A percentile compares a stretch with the other conserved stretches of the same genome.
Evolutionary conservation across 2,888 invertebrate genomes (phyloP).

Genomic region (Tenthredo livida): DNA sequence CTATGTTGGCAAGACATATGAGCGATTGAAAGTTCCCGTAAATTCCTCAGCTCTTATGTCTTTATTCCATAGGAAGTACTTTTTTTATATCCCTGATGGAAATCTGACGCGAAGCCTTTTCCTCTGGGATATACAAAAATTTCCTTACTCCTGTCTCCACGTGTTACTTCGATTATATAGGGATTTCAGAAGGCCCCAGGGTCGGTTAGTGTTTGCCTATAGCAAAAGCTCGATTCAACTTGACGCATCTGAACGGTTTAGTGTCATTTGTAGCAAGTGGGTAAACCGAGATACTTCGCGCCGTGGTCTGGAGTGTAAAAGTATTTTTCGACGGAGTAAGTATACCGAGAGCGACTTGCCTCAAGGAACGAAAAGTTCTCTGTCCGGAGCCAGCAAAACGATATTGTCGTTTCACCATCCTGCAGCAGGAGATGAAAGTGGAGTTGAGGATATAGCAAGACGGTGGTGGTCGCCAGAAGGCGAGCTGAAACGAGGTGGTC

Average conservation of each 20-base stretch:
- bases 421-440: conserved; percentile 45
- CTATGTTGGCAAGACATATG: background rate
- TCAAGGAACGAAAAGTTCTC: conserved; percentile 26
- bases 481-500: conserved; percentile 48
- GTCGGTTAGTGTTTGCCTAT: conserved; percentile 7
- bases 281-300: conserved; percentile 19
- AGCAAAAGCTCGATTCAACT: conserved; percentile 20
- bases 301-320: background rate
- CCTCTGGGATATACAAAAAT: background rate
- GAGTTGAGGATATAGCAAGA: conserved; percentile 31
- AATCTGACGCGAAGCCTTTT: background rate
- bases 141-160: conserved; percentile 14
- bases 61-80: background rate
- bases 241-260: conserved; percentile 41
- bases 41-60: background rate
- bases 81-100: background rate
- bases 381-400: conserved; percentile 21
- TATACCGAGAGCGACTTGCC: background rate
- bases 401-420: conserved; percentile 47
- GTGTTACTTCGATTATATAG: conserved; percentile 10
- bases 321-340: conserved; percentile 23
- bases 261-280: conserved; percentile 29
- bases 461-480: conserved; percentile 36
- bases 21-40: background rate
- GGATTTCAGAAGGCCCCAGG: conserved; percentile 24